Conservation (phyloP, 2,113 vertebrate genomes). For the Mus pahari region DNA sequence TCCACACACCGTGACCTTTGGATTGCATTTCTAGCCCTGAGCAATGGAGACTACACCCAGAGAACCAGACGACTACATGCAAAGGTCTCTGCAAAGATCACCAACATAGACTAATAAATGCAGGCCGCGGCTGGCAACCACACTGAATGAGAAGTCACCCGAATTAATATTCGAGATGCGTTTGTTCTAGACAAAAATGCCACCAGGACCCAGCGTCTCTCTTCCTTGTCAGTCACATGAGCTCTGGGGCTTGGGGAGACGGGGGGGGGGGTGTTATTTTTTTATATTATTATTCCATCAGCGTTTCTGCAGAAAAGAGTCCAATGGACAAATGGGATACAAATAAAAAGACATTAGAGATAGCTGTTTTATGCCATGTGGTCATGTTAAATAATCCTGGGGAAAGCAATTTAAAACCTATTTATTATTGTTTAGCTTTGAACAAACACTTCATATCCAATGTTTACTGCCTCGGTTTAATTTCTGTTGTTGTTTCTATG, state of each 20-base stretch:
- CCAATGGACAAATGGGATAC: slow-evolving; percentile 21
- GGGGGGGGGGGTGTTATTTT: not conserved
- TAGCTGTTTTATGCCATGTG: slow-evolving; percentile 24
- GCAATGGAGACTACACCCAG: not conserved
- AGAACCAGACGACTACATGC: not conserved
- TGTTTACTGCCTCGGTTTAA: slow-evolving; percentile 33
- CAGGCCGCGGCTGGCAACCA: not conserved
- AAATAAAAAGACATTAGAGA: slow-evolving; percentile 22
- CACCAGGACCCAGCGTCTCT: not conserved
- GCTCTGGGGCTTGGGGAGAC: not conserved
- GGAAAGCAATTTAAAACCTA: slow-evolving; percentile 48
- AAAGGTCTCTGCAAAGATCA: not conserved
- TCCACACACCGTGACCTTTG: not conserved
- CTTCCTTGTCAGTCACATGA: not conserved
- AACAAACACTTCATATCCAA: slow-evolving; percentile 30
- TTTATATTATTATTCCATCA: not conserved
- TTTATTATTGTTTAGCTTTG: slow-evolving; percentile 68
- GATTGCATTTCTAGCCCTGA: not conserved
- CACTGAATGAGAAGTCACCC: not conserved
- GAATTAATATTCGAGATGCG: not conserved
- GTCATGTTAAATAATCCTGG: not conserved
- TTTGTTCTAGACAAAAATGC: slow-evolving; percentile 54
- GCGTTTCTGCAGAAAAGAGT: not conserved
- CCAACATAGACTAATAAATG: not conserved
- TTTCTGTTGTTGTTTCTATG: slow-evolving; percentile 48